Percentiles rank a stretch among this genome's conserved stretches.
phyloP scores from a whole-genome alignment of 2,797 vertebrate genomes.

The Chaenodraco wilsoni region DNA sequence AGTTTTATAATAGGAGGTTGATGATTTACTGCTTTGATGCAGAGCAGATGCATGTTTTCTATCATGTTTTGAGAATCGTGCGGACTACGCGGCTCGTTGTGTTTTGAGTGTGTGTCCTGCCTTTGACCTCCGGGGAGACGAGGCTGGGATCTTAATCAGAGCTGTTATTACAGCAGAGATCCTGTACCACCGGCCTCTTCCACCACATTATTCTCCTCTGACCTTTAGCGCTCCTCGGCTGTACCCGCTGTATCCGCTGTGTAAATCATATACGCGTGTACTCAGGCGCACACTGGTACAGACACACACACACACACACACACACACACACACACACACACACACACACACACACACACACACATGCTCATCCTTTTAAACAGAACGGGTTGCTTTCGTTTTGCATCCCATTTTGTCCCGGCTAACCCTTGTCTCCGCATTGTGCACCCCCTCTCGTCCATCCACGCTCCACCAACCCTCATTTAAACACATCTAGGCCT shows the following conservation, averaged over 20 bases:
- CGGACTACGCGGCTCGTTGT: not conserved
- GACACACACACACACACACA: conserved; percentile 22
- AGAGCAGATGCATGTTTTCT: not conserved
- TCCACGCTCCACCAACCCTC: conserved; percentile 54
- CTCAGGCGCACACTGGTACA: conserved; percentile 24
- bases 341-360: conserved; percentile 25
- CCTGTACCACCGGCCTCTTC: conserved; percentile 58
- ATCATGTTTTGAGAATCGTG: conserved; percentile 3
- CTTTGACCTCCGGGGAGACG: conserved; percentile 65
- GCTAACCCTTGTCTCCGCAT: conserved; percentile 36
- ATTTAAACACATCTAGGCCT: conserved; percentile 84
- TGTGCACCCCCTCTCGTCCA: conserved; percentile 10
- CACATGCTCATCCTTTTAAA: conserved; percentile 34
- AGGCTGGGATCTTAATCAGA: conserved; percentile 74
- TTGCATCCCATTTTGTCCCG: conserved; percentile 53
- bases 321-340: conserved; percentile 25
- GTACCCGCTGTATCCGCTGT: conserved; percentile 64
- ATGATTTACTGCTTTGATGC: not conserved
- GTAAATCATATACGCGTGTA: conserved; percentile 65
- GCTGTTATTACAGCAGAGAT: conserved; percentile 75
- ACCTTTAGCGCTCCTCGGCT: conserved; percentile 74
- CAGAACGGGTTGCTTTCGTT: conserved; percentile 40
- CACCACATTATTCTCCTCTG: conserved; percentile 80
- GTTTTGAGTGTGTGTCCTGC: conserved; percentile 47
- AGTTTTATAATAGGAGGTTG: not conserved